phyloP scores from a whole-genome alignment of 2,888 invertebrate genomes.

The Polyommatus icarus region DNA sequence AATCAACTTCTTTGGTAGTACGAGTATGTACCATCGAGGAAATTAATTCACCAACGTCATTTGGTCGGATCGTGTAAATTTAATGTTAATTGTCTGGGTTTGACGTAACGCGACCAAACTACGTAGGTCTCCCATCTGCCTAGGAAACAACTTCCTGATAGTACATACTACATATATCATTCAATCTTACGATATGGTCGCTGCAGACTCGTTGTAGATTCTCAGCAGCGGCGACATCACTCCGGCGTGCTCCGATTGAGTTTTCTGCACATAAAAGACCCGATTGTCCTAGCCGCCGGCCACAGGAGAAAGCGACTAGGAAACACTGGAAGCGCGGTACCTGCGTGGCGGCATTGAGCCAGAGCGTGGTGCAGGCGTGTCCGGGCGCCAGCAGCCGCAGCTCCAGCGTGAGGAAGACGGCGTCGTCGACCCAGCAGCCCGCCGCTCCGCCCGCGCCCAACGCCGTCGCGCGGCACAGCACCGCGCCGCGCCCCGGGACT shows the following conservation, averaged over 20 bases:
- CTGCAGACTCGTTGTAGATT: conserved; percentile 60
- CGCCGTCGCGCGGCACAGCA: conserved; percentile 52
- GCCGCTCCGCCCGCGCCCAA: conserved; percentile 47
- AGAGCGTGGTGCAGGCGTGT: conserved; percentile 56
- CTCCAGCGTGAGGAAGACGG: conserved; percentile 56
- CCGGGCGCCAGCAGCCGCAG: conserved; percentile 52
- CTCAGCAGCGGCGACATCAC: conserved; percentile 58
- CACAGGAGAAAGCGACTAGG: not conserved
- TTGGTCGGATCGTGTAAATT: no score
- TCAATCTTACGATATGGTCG: conserved; percentile 57
- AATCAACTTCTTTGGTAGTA: no score
- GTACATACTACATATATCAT: no score
- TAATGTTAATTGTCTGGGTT: no score
- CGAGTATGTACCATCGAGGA: no score
- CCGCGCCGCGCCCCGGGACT: conserved; percentile 46
- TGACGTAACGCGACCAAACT: no score
- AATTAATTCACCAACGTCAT: no score
- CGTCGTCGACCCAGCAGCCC: conserved; percentile 48
- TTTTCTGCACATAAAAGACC: conserved; percentile 49
- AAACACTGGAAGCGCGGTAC: conserved; percentile 41
- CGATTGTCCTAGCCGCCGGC: not conserved
- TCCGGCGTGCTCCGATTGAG: conserved; percentile 61
- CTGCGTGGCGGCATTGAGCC: conserved; percentile 63
- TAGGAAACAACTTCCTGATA: no score
- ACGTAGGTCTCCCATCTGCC: no score